Conservation (phyloP, 2,888 invertebrate genomes). For the Euplexia lucipara region DNA sequence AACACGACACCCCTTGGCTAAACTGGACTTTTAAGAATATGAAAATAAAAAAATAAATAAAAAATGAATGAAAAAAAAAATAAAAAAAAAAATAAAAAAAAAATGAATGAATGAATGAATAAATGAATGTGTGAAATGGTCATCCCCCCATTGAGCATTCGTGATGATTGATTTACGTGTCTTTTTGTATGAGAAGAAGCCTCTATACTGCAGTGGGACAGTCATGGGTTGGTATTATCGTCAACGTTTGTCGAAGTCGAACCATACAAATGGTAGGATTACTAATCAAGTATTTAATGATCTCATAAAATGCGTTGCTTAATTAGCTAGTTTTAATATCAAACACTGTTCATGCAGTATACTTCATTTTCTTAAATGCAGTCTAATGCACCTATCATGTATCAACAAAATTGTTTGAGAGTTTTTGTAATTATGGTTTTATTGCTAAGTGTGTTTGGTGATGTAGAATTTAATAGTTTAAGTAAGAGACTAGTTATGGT, state of each 20-base stretch:
- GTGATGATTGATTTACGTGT: no score
- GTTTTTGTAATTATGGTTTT: slow-evolving; percentile 17
- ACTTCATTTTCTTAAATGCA: slow-evolving; percentile 18
- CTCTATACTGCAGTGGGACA: no score
- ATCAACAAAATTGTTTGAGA: neutral
- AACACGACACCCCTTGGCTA: no score
- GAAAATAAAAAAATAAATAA: no score
- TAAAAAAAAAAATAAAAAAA: no score
- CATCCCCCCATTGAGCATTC: no score
- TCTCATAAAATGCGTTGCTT: slow-evolving; percentile 19
- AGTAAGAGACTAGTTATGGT: slow-evolving; percentile 68
- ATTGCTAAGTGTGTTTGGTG: slow-evolving; percentile 10
- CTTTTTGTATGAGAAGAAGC: no score
- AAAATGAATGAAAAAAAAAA: no score
- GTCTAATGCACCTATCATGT: slow-evolving; percentile 27
- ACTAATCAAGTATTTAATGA: slow-evolving; percentile 33
- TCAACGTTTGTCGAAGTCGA: neutral
- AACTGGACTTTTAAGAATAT: no score
- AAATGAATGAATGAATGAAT: no score
- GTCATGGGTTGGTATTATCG: no score
- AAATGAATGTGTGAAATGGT: no score
- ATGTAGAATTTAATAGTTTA: slow-evolving; percentile 59
- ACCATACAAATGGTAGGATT: slow-evolving; percentile 1
- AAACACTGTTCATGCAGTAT: slow-evolving; percentile 6
- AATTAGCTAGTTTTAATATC: neutral